Conservation (phyloP, 2,888 invertebrate genomes). For the Latrodectus elegans region DNA sequence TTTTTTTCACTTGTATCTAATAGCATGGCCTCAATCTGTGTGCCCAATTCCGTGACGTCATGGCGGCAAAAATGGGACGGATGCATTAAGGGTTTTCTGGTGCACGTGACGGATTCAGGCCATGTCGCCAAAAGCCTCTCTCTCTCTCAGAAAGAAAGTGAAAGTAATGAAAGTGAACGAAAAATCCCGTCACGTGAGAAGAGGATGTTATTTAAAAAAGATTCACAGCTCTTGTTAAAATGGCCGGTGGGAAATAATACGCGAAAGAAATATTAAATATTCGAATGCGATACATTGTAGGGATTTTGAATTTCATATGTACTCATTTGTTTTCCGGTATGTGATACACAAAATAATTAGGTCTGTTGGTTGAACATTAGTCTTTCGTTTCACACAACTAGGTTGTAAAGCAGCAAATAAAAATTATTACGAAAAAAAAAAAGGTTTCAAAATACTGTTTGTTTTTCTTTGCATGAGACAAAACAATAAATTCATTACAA, state of each 20-base stretch:
- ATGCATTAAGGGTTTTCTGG: constrained; percentile 34
- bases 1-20: constrained; percentile 17
- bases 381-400: too few relatives aligned
- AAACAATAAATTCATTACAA: too few relatives aligned
- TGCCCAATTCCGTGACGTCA: constrained; percentile 65
- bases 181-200: constrained; percentile 36
- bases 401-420: too few relatives aligned
- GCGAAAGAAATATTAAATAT: too few relatives aligned
- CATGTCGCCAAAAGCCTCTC: constrained; percentile 47
- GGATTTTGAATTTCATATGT: too few relatives aligned
- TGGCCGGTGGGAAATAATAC: not conserved
- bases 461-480: too few relatives aligned
- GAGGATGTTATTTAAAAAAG: constrained; percentile 12
- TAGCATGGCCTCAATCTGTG: constrained; percentile 51
- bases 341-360: too few relatives aligned
- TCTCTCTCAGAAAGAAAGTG: not conserved
- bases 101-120: constrained; percentile 52
- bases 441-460: too few relatives aligned
- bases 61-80: constrained; percentile 41
- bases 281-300: too few relatives aligned
- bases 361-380: too few relatives aligned
- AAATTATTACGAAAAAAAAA: too few relatives aligned
- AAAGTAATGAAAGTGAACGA: constrained; percentile 20
- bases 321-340: too few relatives aligned
- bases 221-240: not conserved